Conservation (phyloP, 2,113 vertebrate species). For the Emydocephalus ijimae region DNA sequence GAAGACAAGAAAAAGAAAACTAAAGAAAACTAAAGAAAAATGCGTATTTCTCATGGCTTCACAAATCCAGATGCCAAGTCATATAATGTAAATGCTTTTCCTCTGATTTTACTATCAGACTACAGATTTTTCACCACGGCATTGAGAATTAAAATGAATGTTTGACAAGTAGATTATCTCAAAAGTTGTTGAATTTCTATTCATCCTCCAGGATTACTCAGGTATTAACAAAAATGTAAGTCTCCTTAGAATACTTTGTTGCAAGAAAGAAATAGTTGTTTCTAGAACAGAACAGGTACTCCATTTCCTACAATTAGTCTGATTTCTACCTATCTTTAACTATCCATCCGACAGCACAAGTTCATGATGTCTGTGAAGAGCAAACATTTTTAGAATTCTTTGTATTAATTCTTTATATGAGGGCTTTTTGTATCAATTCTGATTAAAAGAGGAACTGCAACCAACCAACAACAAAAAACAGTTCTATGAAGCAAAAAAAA, state of each 20-base stretch:
- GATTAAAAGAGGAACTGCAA: background rate
- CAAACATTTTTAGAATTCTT: background rate
- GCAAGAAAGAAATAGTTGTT: background rate
- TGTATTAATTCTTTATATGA: background rate
- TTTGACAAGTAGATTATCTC: background rate
- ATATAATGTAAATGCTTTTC: background rate
- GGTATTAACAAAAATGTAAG: background rate
- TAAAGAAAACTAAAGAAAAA: background rate
- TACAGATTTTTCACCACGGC: background rate
- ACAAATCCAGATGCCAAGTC: background rate
- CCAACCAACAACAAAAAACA: background rate
- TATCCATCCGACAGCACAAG: background rate
- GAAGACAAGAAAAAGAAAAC: background rate
- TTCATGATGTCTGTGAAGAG: background rate
- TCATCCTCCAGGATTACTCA: background rate
- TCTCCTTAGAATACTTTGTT: background rate
- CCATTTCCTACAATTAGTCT: background rate
- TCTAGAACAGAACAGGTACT: background rate
- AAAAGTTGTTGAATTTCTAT: background rate
- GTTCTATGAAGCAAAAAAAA: background rate
- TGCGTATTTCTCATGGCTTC: rapidly evolving
- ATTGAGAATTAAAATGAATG: background rate
- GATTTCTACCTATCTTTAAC: background rate
- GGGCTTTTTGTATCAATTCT: background rate
- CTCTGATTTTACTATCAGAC: background rate